These are phyloP conservation scores for Mycalesis mineus DNA, from an alignment of 2,888 invertebrate species.

Conservation along the genomic window DNA sequence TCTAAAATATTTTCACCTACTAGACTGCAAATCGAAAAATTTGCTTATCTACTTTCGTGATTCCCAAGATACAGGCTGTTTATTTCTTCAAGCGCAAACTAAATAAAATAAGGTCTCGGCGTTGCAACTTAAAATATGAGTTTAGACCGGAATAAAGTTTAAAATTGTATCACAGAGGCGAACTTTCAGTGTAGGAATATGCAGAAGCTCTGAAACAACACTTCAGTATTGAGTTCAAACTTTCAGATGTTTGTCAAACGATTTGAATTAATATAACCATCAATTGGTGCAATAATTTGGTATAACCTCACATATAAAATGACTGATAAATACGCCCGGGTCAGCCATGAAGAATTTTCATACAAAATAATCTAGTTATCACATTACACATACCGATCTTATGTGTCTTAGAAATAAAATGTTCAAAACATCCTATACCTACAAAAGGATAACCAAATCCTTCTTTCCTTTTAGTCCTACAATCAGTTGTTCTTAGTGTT, in stretches of 20 bases:
- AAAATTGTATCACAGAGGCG: constrained; percentile 38
- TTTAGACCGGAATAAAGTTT: constrained; percentile 39
- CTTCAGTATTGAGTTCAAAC: constrained; percentile 30
- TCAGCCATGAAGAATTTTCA: too few species aligned
- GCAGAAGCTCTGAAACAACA: constrained; percentile 41
- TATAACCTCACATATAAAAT: too few species aligned
- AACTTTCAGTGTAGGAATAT: constrained; percentile 33
- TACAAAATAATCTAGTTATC: too few species aligned
- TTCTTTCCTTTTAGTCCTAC: too few species aligned
- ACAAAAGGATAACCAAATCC: too few species aligned
- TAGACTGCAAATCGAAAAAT: constrained; percentile 13
- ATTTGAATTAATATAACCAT: neutral
- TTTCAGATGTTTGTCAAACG: neutral
- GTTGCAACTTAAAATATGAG: constrained; percentile 45
- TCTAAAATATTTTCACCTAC: neutral
- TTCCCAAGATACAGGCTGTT: constrained; percentile 22
- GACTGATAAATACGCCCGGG: too few species aligned
- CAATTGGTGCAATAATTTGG: too few species aligned
- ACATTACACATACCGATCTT: too few species aligned
- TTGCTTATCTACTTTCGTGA: constrained; percentile 20
- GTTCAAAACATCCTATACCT: too few species aligned
- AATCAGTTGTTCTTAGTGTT: too few species aligned
- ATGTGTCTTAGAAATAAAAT: too few species aligned
- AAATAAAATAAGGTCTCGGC: constrained; percentile 38
- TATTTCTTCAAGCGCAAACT: constrained; percentile 35